These are phyloP conservation scores for zebrafish (Danio rerio) DNA, from an alignment of 2,113 vertebrate genomes.

Conservation along the genomic window DNA sequence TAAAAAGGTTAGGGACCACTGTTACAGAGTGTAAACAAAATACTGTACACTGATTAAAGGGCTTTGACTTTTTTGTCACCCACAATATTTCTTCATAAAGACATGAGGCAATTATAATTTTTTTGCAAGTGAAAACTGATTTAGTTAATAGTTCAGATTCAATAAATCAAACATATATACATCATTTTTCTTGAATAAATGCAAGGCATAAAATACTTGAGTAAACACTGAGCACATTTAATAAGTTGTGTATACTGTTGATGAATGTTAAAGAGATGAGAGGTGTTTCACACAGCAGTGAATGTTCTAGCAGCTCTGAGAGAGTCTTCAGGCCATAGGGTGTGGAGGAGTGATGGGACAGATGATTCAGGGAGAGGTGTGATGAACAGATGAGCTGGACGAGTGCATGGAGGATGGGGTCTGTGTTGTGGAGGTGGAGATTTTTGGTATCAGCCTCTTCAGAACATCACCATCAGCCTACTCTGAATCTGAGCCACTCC, in stretches of 20 bases:
- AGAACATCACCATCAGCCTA: conserved; percentile 13
- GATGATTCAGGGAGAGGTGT: conserved; percentile 26
- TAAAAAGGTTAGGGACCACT: too few relatives aligned
- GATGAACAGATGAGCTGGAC: conserved; percentile 33
- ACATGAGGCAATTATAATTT: too few relatives aligned
- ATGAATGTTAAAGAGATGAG: background rate
- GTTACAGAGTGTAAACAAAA: too few relatives aligned
- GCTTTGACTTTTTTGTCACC: too few relatives aligned
- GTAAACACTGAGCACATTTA: background rate
- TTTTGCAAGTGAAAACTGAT: too few relatives aligned
- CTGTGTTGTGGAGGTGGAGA: conserved; percentile 31
- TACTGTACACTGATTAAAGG: too few relatives aligned
- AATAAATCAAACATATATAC: too few relatives aligned
- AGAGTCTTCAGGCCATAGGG: background rate
- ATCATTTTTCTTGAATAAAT: too few relatives aligned
- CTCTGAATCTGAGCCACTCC: background rate
- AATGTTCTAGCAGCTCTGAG: conserved; percentile 22
- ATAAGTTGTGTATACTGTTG: background rate
- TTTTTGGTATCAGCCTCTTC: conserved; percentile 5
- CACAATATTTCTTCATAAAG: too few relatives aligned
- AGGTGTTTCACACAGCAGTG: background rate
- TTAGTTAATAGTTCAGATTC: too few relatives aligned
- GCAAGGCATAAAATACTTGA: too few relatives aligned
- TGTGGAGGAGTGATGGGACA: conserved; percentile 15
- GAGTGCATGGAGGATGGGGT: background rate